Conservation (phyloP, 92 coral and sea anemone genomes). For the Epizoanthus scotinus region DNA sequence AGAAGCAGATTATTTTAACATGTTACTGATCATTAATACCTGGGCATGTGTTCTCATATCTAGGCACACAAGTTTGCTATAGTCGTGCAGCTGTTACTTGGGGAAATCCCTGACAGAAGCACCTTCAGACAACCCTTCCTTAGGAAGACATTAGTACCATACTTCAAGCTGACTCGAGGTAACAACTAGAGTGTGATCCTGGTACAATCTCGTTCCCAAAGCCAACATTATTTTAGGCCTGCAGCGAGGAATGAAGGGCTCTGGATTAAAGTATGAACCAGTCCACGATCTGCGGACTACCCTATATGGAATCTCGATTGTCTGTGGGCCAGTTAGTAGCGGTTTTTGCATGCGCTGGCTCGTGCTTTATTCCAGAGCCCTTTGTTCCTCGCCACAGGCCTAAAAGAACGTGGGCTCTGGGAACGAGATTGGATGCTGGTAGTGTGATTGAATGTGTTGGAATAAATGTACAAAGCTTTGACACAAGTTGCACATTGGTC, state of each 20-base stretch:
- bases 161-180: constrained; percentile 98
- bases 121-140: constrained; percentile 95
- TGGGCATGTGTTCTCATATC: background rate
- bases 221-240: too few relatives aligned
- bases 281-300: too few relatives aligned
- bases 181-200: background rate
- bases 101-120: constrained; percentile 98
- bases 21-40: background rate
- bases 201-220: too few relatives aligned
- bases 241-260: too few relatives aligned
- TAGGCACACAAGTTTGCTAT: constrained; percentile 99
- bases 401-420: too few relatives aligned
- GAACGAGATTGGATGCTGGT: too few relatives aligned
- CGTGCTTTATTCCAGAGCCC: too few relatives aligned
- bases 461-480: background rate
- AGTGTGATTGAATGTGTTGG: background rate
- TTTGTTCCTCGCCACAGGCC: too few relatives aligned
- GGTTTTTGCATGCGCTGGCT: too few relatives aligned
- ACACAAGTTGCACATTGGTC: background rate
- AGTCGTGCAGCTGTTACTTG: constrained; percentile 93
- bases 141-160: constrained; percentile 92
- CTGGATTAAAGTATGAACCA: too few relatives aligned
- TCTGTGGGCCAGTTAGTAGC: too few relatives aligned
- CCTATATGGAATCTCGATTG: too few relatives aligned
- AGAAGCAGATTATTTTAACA: background rate